phyloP scores from a whole-genome alignment of 2,888 invertebrate species.

The Trichogramma evanescens region DNA sequence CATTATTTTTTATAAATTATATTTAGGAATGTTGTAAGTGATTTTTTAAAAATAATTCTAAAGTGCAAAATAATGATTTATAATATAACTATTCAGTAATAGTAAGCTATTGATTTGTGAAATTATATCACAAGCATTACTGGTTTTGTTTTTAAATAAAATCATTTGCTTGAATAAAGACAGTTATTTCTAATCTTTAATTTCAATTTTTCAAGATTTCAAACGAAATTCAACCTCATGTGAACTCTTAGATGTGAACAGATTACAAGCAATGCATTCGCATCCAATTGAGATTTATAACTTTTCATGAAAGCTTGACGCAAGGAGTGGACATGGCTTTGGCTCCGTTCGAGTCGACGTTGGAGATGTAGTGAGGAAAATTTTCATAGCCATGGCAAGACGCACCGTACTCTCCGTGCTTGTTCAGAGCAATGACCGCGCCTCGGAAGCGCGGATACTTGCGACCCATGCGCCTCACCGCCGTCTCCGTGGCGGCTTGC shows the following conservation, averaged over 20 bases:
- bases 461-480: conserved; percentile 65
- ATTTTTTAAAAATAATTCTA: too few relatives aligned
- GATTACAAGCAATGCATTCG: background rate
- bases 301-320: background rate
- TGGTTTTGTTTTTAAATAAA: background rate
- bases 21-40: too few relatives aligned
- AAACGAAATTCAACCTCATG: background rate
- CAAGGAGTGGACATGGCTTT: conserved; percentile 16
- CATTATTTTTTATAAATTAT: too few relatives aligned
- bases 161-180: background rate
- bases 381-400: conserved; percentile 69
- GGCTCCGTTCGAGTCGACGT: conserved; percentile 31
- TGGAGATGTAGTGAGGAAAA: conserved; percentile 58
- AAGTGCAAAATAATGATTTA: too few relatives aligned
- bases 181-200: background rate
- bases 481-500: conserved; percentile 62
- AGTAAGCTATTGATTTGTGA: too few relatives aligned
- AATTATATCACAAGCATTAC: too few relatives aligned
- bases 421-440: conserved; percentile 71
- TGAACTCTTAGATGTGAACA: too few relatives aligned
- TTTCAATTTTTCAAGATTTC: background rate
- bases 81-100: too few relatives aligned
- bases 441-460: conserved; percentile 79
- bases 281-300: background rate
- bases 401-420: conserved; percentile 70